A percentile compares a stretch with the other conserved stretches of the same genome.
These are phyloP conservation scores for Diachrysia chrysitis DNA, from an alignment of 2,888 invertebrate species.

Conservation along the genomic window DNA sequence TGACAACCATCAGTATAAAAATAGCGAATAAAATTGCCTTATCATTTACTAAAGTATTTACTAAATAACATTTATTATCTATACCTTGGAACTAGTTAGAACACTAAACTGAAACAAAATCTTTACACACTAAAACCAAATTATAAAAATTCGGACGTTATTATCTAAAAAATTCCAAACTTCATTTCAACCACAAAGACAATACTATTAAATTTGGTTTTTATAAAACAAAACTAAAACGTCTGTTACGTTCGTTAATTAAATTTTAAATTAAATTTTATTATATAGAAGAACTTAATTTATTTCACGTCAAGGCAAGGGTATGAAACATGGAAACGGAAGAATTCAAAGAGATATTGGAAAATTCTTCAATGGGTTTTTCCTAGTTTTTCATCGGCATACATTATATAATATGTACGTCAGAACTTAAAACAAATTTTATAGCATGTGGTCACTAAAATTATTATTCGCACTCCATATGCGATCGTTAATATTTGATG, in stretches of 20 bases:
- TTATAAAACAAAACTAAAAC: constrained; percentile 24
- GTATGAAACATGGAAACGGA: constrained; percentile 36
- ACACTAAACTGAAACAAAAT: too few relatives aligned
- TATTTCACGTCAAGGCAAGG: constrained; percentile 37
- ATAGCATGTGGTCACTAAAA: not conserved
- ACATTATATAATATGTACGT: constrained; percentile 5
- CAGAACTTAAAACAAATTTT: not conserved
- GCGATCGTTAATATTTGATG: not conserved
- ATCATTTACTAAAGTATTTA: too few relatives aligned
- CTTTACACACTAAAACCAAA: too few relatives aligned
- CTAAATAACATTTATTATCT: too few relatives aligned
- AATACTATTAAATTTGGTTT: constrained; percentile 27
- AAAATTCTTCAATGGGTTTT: constrained; percentile 35
- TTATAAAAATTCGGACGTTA: too few relatives aligned
- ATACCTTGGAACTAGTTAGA: too few relatives aligned
- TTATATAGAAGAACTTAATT: constrained; percentile 35
- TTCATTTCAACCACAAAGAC: not conserved
- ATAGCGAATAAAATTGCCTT: too few relatives aligned
- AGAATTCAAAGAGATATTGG: constrained; percentile 37
- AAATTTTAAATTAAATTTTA: constrained; percentile 59
- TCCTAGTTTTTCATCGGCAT: constrained; percentile 19
- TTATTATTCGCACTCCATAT: not conserved
- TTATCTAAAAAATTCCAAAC: not conserved
- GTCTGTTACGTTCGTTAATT: constrained; percentile 38
- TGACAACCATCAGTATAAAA: too few relatives aligned